Evolutionary conservation across 1,140 invertebrate genomes (phyloP).

Genomic region (Ostrea denselamellosa): DNA sequence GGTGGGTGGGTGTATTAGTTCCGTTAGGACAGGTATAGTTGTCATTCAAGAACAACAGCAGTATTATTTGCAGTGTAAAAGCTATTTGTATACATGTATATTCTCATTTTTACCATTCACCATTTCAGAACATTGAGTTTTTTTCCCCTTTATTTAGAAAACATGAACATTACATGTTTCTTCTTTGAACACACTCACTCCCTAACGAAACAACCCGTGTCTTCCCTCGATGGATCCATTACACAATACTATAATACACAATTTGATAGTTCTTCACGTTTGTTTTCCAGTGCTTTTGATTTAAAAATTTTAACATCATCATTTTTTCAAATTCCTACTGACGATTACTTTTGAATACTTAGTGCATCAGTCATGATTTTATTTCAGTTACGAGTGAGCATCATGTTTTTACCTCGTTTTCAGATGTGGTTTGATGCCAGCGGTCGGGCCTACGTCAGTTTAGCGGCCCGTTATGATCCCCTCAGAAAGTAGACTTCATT

Average conservation of each 20-base stretch:
- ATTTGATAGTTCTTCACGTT: not conserved
- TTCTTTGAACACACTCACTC: not conserved
- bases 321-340: no score
- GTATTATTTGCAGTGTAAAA: not conserved
- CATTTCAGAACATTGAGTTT: not conserved
- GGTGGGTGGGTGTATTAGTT: no score
- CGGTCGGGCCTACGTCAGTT: slow-evolving; percentile 72
- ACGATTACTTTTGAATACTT: no score
- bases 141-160: not conserved
- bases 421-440: slow-evolving; percentile 75
- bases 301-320: not conserved
- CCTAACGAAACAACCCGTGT: not conserved
- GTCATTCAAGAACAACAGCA: not conserved
- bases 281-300: not conserved
- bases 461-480: slow-evolving; percentile 72
- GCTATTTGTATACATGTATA: not conserved
- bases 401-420: slow-evolving; percentile 43
- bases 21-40: no score
- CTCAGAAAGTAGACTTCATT: slow-evolving; percentile 59
- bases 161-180: not conserved
- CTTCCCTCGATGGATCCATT: not conserved
- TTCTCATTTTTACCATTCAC: not conserved
- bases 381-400: slow-evolving; percentile 3
- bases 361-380: not conserved
- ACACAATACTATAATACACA: not conserved